Evolutionary conservation across 2,797 vertebrate species (phyloP), one percentile per base, ranked within the genome.

Genomic region (Rhinogobio ventralis): DNA sequence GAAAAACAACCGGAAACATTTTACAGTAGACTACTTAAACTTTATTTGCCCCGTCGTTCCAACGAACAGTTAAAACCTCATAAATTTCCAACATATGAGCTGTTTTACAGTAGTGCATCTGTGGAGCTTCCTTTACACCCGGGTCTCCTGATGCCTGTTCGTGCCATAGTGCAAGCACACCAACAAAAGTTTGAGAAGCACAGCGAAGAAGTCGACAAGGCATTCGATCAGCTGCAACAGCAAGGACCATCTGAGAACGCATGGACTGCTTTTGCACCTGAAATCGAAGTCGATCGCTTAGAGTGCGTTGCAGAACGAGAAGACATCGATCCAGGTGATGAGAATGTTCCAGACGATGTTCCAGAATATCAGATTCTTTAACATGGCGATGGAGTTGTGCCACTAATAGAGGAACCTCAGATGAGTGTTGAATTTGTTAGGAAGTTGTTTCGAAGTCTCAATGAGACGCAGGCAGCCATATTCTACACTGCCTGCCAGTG

Each of bases 1-100:
- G 7, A 77, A 20, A 89, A 89, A 23, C 3, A 88, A 1, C 85
- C 78, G 0, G 83, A 89, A 19, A 55, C 72, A 2, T 81, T 79
- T 71, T 79, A 75, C 57, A 6, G 77, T 1, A 84, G 57, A 10
- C 23, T 86, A 0, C 46, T 90, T 0, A 88, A 84, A 19, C 68
- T 88, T 2, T 89, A 89, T 15, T 28, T 87, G 3, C 81, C 84
- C 1, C 28, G 86, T 2, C 8, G 71, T 0, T 25, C 10, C 11
- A 55, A 79, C 19, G 15, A 7, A 8, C 53, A 85, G 13, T n/a
- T 83, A 1, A 88, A 83, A 74, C 42, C 69, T 20, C 30, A 11
- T 0, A 11, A 4, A n/a, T 57, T 57, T 66, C 81, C 2, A 68
- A 88, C 53, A 3, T 57, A 85, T 4, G 67, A 86, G 69, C 66